Evolutionary conservation across 2,888 invertebrate species (phyloP).

Genomic region (Halocaridina rubra): DNA sequence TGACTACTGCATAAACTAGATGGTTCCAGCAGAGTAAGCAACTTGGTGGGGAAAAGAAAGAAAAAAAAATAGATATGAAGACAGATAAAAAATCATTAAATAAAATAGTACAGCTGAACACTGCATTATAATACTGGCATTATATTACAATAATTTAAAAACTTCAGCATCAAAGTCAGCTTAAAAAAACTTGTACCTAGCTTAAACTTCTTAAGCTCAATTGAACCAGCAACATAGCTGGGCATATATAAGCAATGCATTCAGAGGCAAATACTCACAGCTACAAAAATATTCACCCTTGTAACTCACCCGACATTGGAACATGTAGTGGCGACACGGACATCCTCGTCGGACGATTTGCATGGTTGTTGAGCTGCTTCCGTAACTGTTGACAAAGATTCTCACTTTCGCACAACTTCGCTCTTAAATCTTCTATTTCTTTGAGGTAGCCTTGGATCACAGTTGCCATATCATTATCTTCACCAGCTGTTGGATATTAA

Average conservation of each 20-base stretch:
- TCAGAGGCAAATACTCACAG: too few species aligned
- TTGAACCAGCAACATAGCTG: too few species aligned
- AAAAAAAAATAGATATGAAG: background rate
- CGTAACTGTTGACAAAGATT: slow-evolving; percentile 80
- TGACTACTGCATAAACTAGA: too few species aligned
- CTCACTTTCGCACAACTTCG: slow-evolving; percentile 89
- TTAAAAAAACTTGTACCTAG: too few species aligned
- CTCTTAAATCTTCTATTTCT: slow-evolving; percentile 90
- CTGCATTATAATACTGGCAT: too few species aligned
- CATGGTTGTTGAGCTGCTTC: slow-evolving; percentile 68
- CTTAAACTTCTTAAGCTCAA: too few species aligned
- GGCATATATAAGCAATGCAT: too few species aligned
- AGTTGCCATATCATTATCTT: slow-evolving; percentile 74
- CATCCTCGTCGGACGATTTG: slow-evolving; percentile 58
- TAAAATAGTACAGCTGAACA: background rate
- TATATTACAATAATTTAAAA: too few species aligned
- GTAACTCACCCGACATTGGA: slow-evolving; percentile 56
- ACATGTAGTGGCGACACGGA: slow-evolving; percentile 64
- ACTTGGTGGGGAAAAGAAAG: background rate
- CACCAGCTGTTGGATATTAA: slow-evolving; percentile 66
- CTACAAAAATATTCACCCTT: too few species aligned
- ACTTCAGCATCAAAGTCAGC: too few species aligned
- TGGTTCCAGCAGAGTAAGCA: too few species aligned
- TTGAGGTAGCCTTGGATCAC: slow-evolving; percentile 86
- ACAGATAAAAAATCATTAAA: background rate